These are phyloP conservation scores for Hipposideros armiger DNA, from an alignment of 2,113 vertebrate species.

Conservation along the genomic window DNA sequence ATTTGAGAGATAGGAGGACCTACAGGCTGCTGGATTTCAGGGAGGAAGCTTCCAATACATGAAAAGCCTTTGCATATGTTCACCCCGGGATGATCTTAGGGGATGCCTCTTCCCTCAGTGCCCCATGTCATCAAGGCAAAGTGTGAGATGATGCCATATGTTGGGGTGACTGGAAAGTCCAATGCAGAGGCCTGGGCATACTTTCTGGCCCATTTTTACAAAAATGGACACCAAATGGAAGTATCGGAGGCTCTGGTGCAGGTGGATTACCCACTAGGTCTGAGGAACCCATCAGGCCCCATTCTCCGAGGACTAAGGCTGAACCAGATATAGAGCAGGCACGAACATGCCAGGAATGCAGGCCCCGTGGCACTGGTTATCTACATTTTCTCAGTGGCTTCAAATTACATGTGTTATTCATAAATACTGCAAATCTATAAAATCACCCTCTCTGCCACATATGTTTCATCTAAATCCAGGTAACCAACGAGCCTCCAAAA, in stretches of 20 bases:
- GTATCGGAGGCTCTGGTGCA: background rate
- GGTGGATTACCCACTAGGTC: background rate
- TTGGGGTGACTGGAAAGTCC: background rate
- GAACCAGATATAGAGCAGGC: background rate
- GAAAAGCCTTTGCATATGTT: background rate
- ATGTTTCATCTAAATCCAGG: conserved; percentile 80
- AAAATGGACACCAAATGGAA: background rate
- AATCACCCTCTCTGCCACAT: background rate
- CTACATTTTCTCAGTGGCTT: background rate
- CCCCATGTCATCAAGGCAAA: background rate
- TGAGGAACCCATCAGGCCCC: background rate
- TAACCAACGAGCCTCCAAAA: conserved; percentile 92
- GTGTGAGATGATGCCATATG: background rate
- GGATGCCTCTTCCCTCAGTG: background rate
- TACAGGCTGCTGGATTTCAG: background rate
- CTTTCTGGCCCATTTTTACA: background rate
- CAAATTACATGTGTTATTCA: background rate
- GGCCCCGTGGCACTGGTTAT: background rate
- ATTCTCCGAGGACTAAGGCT: background rate
- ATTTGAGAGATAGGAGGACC: background rate
- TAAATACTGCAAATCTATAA: background rate
- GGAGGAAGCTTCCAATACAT: background rate
- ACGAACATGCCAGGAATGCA: background rate
- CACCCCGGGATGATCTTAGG: background rate
- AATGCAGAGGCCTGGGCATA: background rate